Percentiles rank a stretch among this genome's conserved stretches.
Conservation (phyloP, 2,888 invertebrate genomes). For the Oscheius sp. region DNA sequence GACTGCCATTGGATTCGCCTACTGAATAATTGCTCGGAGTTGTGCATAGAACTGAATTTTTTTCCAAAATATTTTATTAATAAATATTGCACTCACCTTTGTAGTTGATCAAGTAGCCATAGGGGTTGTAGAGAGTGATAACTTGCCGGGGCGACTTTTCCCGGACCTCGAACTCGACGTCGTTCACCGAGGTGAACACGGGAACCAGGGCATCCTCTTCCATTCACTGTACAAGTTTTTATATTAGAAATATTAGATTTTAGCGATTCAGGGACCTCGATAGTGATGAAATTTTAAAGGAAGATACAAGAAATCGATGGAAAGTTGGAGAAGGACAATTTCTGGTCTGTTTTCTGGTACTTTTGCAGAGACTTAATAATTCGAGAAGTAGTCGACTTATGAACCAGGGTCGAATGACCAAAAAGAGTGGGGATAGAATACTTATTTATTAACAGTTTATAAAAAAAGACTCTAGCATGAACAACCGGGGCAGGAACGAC, state of each 20-base stretch:
- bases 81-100: constrained; percentile 41
- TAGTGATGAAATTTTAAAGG: neutral
- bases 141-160: constrained; percentile 43
- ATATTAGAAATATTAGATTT: neutral
- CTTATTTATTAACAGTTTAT: too few species aligned
- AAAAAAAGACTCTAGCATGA: too few species aligned
- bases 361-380: too few species aligned
- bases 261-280: neutral
- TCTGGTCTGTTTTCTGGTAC: too few species aligned
- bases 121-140: constrained; percentile 56
- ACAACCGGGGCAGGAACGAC: too few species aligned
- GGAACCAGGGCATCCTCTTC: constrained; percentile 23
- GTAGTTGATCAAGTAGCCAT: constrained; percentile 45
- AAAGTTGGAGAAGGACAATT: too few species aligned
- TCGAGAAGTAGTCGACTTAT: too few species aligned
- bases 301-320: neutral
- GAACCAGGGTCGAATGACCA: too few species aligned
- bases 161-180: constrained; percentile 42
- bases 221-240: constrained; percentile 15
- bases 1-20: constrained; percentile 40
- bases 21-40: constrained; percentile 48
- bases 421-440: too few species aligned
- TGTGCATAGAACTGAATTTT: constrained; percentile 54
- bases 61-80: neutral
- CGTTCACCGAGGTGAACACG: constrained; percentile 29